These are phyloP conservation scores for Epizoanthus fatuus DNA, from an alignment of 92 coral and sea anemone species.

Conservation along the genomic window DNA sequence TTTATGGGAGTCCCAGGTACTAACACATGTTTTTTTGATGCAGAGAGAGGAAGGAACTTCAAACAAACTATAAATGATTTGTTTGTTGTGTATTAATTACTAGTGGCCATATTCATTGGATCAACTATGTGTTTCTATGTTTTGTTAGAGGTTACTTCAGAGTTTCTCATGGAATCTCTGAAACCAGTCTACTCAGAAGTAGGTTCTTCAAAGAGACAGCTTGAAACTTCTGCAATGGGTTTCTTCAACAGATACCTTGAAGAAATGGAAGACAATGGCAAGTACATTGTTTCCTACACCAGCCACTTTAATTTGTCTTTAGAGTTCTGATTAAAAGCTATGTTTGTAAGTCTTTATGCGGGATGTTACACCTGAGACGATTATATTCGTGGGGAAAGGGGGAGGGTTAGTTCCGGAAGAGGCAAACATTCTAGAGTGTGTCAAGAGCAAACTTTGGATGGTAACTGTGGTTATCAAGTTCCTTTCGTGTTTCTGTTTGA, in stretches of 20 bases:
- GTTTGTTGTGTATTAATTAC: background rate
- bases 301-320: no score
- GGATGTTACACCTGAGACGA: no score
- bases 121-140: background rate
- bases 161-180: background rate
- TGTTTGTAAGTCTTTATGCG: no score
- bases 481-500: no score
- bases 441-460: no score
- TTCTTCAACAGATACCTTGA: slow-evolving; percentile 8
- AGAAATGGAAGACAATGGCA: background rate
- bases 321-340: no score
- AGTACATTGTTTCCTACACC: background rate
- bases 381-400: no score
- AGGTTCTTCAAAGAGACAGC: background rate
- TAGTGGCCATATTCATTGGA: no score
- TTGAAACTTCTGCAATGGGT: background rate
- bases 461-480: no score
- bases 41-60: background rate
- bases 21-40: background rate
- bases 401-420: no score
- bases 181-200: background rate
- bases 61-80: background rate
- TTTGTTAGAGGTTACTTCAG: background rate
- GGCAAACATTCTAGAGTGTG: no score
- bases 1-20: no score